A percentile compares a stretch with the other conserved stretches of the same genome.
These are phyloP conservation scores for Adelphocoris suturalis DNA, from an alignment of 2,888 invertebrate species.

Conservation along the genomic window DNA sequence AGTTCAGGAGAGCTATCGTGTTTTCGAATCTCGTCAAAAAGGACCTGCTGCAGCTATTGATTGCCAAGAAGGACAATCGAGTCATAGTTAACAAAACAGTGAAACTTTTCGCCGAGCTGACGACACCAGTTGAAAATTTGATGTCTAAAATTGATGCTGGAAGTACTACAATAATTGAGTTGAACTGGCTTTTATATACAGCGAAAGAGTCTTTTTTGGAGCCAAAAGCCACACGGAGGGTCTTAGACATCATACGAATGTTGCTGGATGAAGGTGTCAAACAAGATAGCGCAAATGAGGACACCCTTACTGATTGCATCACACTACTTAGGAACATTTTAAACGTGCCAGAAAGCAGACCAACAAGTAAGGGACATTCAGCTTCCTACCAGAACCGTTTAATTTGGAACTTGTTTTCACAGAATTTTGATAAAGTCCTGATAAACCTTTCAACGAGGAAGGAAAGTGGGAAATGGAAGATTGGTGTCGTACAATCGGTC, in stretches of 20 bases:
- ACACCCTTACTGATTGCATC: conserved; percentile 86
- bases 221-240: conserved; percentile 83
- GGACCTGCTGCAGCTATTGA: conserved; percentile 72
- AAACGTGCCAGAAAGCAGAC: conserved; percentile 84
- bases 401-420: conserved; percentile 89
- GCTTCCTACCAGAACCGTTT: conserved; percentile 86
- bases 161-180: conserved; percentile 85
- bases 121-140: conserved; percentile 87
- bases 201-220: conserved; percentile 86
- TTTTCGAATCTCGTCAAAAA: conserved; percentile 86
- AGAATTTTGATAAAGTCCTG: conserved; percentile 85
- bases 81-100: conserved; percentile 60
- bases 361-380: conserved; percentile 77
- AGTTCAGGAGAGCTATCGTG: conserved; percentile 85
- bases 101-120: conserved; percentile 86
- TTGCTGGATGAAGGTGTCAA: conserved; percentile 78
- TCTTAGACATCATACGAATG: conserved; percentile 84
- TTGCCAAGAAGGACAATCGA: conserved; percentile 62
- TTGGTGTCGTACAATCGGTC: conserved; percentile 87
- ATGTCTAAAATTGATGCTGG: conserved; percentile 85
- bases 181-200: conserved; percentile 84
- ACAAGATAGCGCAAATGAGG: conserved; percentile 37
- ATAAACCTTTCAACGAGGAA: conserved; percentile 85
- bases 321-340: conserved; percentile 86
- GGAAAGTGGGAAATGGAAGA: conserved; percentile 85